Base-by-base conservation (phyloP, 1,140 invertebrate genomes). In the Araneus ventricosus region DNA sequence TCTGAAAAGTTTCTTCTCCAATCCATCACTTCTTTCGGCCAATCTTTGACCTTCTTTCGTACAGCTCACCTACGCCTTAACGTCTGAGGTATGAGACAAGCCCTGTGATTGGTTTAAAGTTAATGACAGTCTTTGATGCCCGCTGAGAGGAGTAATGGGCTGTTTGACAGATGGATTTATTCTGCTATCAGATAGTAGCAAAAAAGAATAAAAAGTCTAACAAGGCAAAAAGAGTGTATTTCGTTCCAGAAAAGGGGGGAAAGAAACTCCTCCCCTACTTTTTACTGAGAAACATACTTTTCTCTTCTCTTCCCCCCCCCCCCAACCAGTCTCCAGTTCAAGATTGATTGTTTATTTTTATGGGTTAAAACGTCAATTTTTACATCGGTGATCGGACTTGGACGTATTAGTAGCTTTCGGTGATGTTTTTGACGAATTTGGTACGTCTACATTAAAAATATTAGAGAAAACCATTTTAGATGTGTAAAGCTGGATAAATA, bases 111-210 rank as follows among this genome's bases (percentile, higher is more conserved):
- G 87, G 87, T 27, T 75, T 24, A 88, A 88, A 88, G 87, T 88
- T 88, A 88, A 88, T 88, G 63, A 75, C 87, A 75, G 63, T 70
- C n/a, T 59, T 45, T 88, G 87, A 41, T 70, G 63, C 87, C 87
- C 37, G 63, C 63, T 75, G 87, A 88, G 87, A 88, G 63, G n/a
- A 88, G 87, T 88, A 88, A 88, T 88, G 87, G 87, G 39, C 39
- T 88, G 87, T 88, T 88, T 88, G 87, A 88, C 63, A 88, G 87
- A 59, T 88, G 70, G 87, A 88, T 88, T 88, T 75, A 75, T 88
- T 88, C 39, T 88, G 63, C 39, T 75, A 88, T 75, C 22, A 88
- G 37, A 88, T 61, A 63, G 85, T 59, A 10, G 41, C 8, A 87
- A 37, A 10, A 39, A 63, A 63, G 63, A 87, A 87, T 37, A 57